phyloP scores from a whole-genome alignment of 92 coral and sea anemone species.

The Paragorgia papillata region DNA sequence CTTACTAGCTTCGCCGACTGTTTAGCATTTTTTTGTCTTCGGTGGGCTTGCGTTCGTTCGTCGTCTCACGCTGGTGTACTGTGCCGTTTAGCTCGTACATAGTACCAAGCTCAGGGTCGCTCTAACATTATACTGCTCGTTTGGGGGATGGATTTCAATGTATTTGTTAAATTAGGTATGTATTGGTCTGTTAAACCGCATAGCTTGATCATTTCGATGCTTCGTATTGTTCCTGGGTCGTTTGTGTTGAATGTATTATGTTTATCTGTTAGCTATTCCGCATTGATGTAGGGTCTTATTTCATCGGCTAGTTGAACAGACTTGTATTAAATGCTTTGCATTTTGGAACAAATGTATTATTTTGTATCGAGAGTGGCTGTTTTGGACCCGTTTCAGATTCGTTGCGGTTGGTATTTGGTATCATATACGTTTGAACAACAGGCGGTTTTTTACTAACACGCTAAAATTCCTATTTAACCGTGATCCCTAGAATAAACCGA shows the following conservation, averaged over 20 bases:
- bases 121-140: not conserved
- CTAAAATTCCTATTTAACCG: no score
- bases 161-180: conserved; percentile 15
- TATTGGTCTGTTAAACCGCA: not conserved
- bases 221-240: not conserved
- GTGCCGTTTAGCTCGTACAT: not conserved
- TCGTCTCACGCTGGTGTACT: no score
- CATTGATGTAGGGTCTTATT: not conserved
- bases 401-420: not conserved
- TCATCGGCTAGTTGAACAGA: not conserved
- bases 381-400: no score
- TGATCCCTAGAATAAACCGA: no score
- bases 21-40: not conserved
- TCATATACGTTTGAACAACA: no score
- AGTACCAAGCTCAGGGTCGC: not conserved
- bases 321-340: not conserved
- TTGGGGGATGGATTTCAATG: conserved; percentile 23
- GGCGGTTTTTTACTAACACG: no score
- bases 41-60: not conserved
- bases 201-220: not conserved
- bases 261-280: conserved; percentile 12
- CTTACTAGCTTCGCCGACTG: conserved; percentile 17
- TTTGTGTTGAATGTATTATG: not conserved
- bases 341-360: not conserved
- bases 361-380: no score